Evolutionary conservation across 2,113 vertebrate genomes (phyloP).

Genomic region (Mus spicilegus): DNA sequence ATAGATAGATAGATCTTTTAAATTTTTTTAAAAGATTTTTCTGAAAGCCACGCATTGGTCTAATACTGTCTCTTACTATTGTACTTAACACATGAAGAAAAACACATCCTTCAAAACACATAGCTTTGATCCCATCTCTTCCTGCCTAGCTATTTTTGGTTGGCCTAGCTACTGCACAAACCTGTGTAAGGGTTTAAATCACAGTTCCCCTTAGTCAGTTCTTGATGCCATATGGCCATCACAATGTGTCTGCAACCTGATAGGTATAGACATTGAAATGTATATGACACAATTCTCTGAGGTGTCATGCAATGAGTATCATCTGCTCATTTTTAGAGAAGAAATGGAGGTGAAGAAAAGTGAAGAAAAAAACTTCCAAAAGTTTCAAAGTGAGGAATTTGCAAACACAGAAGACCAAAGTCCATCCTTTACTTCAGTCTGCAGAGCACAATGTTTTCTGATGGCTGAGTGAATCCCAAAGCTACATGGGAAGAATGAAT

Average conservation of each 20-base stretch:
- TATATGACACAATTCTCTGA: neutral
- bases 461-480: neutral
- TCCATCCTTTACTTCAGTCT: neutral
- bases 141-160: neutral
- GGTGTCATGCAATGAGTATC: neutral
- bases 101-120: neutral
- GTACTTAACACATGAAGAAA: neutral
- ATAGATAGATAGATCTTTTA: neutral
- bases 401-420: neutral
- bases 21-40: neutral
- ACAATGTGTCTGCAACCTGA: neutral
- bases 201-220: neutral
- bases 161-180: neutral
- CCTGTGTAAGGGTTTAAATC: neutral
- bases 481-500: neutral
- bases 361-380: neutral
- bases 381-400: neutral
- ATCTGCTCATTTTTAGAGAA: neutral
- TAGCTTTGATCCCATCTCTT: neutral
- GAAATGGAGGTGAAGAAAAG: neutral
- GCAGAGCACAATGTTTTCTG: rapidly evolving
- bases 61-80: conserved; percentile 1
- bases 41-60: neutral
- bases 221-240: neutral
- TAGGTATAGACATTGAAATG: neutral